Evolutionary conservation across 2,113 vertebrate genomes (phyloP), one percentile per base, ranked within the genome.

Genomic region (Anhinga rufa): DNA sequence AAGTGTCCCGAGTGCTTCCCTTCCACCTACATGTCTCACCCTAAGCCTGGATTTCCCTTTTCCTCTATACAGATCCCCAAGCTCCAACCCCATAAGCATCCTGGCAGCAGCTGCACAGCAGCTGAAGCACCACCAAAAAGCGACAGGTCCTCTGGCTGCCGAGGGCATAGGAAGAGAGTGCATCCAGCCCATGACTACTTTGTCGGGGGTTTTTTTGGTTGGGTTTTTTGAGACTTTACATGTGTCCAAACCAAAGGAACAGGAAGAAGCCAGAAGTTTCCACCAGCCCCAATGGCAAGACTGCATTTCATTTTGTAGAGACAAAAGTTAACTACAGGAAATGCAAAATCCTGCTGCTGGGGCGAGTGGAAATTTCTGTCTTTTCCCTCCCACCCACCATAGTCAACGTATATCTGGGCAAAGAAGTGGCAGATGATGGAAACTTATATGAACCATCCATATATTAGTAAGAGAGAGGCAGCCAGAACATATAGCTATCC

Each of bases 161-260:
- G 34, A 42, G 8, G 7, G 10, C 51, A 9, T 20, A 51, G 68
- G 10, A 29, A 70, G 86, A 82, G 12, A 0, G 0, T n/a, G 7
- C 32, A 46, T 44, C 48, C 65, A 84, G 34, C 12, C 51, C 25
- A 3, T 42, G 13, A 25, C 22, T 81, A 15, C 17, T 74, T 77
- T 44, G 31, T 14, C 7, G 8, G 0, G 8, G 0, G 1, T 3
- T 40, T 78, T 83, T 66, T n/a, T 8, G 4, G n/a, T 31, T 28
- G 48, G 42, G 14, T 34, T 40, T 42, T 78, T 61, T 82, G 42
- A 68, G 11, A 61, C 15, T 38, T 42, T 24, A 12, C 32, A 24
- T 17, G 6, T 7, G 7, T 77, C 13, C 32, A 7, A 86, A 78
- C 24, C 14, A 48, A 79, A 76, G 44, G 26, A 66, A 51, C 5